phyloP scores from a whole-genome alignment of 2,113 vertebrate species.

The Limanda limanda region DNA sequence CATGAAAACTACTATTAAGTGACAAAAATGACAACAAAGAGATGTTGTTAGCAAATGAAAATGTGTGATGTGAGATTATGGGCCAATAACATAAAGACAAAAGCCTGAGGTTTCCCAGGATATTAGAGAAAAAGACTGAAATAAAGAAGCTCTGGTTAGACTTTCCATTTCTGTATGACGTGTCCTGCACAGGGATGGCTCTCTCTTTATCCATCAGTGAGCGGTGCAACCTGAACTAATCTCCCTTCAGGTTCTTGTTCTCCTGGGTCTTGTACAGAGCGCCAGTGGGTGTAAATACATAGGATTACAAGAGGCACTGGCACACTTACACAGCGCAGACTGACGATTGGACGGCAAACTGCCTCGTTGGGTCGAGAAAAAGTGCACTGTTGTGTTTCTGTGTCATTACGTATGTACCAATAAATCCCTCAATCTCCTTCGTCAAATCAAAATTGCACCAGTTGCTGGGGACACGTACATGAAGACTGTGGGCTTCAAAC shows the following conservation, averaged over 20 bases:
- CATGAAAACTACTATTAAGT: neutral
- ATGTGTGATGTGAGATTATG: neutral
- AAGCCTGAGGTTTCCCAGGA: neutral
- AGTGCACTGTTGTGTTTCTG: constrained; percentile 48
- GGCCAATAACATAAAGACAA: neutral
- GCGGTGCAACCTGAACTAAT: constrained; percentile 54
- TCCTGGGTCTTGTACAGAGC: constrained; percentile 36
- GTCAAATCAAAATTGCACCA: constrained; percentile 73
- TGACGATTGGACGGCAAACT: constrained; percentile 54
- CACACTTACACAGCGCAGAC: constrained; percentile 9
- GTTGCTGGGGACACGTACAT: constrained; percentile 54
- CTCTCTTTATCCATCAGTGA: constrained; percentile 5
- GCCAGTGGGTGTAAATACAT: constrained; percentile 55
- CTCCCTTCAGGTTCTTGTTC: constrained; percentile 48
- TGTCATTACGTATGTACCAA: constrained; percentile 61
- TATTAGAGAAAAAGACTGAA: neutral
- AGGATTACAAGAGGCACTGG: constrained; percentile 58
- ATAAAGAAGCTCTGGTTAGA: neutral
- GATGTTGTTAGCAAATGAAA: neutral
- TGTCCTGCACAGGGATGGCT: neutral
- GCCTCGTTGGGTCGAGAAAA: constrained; percentile 21
- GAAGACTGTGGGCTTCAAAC: constrained; percentile 54
- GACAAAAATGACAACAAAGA: no score
- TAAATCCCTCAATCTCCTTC: constrained; percentile 72
- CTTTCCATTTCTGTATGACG: neutral